Percentiles rank a stretch among this genome's conserved stretches.
phyloP scores from a whole-genome alignment of 2,113 vertebrate genomes.

The Oncorhynchus nerka region DNA sequence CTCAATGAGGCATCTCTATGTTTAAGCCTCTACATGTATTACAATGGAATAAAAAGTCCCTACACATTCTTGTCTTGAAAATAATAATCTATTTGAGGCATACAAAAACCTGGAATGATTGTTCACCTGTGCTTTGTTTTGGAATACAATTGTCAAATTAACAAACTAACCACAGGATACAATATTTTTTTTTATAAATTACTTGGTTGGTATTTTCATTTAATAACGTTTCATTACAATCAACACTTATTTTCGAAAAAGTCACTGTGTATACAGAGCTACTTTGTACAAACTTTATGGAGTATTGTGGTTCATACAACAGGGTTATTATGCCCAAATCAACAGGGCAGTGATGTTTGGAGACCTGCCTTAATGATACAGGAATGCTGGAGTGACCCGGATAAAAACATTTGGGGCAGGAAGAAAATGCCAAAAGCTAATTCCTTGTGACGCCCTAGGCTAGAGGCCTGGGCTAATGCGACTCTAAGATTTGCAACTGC shows the following conservation, averaged over 20 bases:
- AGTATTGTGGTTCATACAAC: background rate
- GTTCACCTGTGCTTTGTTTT: constrained; percentile 64
- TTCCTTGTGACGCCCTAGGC: no score
- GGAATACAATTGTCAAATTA: constrained; percentile 29
- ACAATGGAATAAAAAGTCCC: constrained; percentile 52
- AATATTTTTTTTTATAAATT: background rate
- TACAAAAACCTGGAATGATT: constrained; percentile 57
- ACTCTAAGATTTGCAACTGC: no score
- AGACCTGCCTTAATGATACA: constrained; percentile 26
- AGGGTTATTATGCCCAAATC: no score
- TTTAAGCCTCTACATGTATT: constrained; percentile 55
- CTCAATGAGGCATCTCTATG: constrained; percentile 2
- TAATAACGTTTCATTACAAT: background rate
- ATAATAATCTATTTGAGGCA: constrained; percentile 26
- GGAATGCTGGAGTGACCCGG: no score
- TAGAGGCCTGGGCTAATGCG: no score
- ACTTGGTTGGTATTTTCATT: background rate
- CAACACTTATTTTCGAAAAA: background rate
- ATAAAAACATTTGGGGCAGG: no score
- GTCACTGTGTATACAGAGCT: background rate
- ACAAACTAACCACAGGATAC: constrained; percentile 32
- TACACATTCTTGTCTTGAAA: constrained; percentile 45
- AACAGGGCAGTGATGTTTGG: constrained; percentile 14
- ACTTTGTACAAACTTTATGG: background rate
- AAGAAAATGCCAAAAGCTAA: no score